Evolutionary conservation across 1,140 invertebrate species (phyloP), one percentile per base, ranked within the genome.

Genomic region (Procambarus clarkii): DNA sequence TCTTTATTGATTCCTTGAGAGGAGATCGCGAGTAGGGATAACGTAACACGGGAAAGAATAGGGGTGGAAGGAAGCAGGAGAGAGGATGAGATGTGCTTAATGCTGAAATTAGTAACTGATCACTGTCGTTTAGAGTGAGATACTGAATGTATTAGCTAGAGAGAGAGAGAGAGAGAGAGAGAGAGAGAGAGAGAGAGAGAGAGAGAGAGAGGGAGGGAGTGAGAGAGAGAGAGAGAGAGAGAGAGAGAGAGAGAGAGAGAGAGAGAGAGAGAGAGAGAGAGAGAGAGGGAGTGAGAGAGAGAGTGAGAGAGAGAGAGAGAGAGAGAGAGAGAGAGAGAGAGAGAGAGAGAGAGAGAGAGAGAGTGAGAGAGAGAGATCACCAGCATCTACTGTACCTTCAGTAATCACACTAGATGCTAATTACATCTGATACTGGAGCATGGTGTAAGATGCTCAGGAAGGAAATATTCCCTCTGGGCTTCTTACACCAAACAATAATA

Each of bases 221-320:
- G 50, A 54, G 50, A 54, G 50, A 54, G 50, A 44, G 71, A 74
- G 34, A 44, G 21, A n/a, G 71, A n/a, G 71, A 44, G 34, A 74
- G 34, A 44, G 71, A n/a, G 71, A 74, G 21, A 74, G 71, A 74
- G 71, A 44, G 21, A 74, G 34, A n/a, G 50, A 54, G 50, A 54
- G 50, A 54, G 34, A 74, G 34, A n/a, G 71, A 74, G 71, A 44
- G 71, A 44, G 71, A 44, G 34, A 74, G 71, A 44, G 71, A 44
- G 21, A 44, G 34, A n/a, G 71, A 54, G 78, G 48, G 78, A 80
- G 78, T 50, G 78, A 80, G 78, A 80, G 78, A 80, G 78, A 80
- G 78, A 80, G 78, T 50, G 78, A 80, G 78, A 80, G 78, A 80
- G 78, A 80, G 78, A 80, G 78, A 80, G 79, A 80, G 48, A 80